Conservation (phyloP, 2,888 invertebrate genomes). For the Drosophila limbata region DNA sequence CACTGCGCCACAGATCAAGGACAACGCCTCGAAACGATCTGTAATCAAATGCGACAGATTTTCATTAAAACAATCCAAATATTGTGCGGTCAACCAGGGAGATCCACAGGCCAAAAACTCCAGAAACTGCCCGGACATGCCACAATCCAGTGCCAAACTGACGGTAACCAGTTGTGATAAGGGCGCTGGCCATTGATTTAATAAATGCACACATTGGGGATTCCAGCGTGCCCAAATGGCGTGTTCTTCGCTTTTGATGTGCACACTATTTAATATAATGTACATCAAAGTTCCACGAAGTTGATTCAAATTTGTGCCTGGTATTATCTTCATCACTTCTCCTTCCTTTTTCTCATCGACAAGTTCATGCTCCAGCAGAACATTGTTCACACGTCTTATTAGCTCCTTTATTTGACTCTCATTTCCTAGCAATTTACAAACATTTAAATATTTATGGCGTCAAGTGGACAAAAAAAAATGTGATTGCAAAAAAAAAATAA, state of each 20-base stretch:
- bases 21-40: slow-evolving; percentile 2
- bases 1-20: slow-evolving; percentile 21
- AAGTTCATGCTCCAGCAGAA: slow-evolving; percentile 52
- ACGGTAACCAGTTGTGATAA: slow-evolving; percentile 50
- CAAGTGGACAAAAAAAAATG: not conserved
- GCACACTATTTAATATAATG: slow-evolving; percentile 44
- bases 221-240: slow-evolving; percentile 15
- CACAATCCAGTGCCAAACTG: slow-evolving; percentile 46
- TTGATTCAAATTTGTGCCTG: slow-evolving; percentile 28
- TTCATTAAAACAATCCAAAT: slow-evolving; percentile 45
- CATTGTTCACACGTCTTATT: slow-evolving; percentile 9
- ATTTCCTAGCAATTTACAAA: slow-evolving; percentile 42
- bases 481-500: not conserved
- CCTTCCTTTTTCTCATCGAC: slow-evolving; percentile 7
- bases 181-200: slow-evolving; percentile 41
- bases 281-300: slow-evolving; percentile 58
- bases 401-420: slow-evolving; percentile 38
- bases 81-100: slow-evolving; percentile 50
- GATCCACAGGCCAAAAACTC: slow-evolving; percentile 61
- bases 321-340: not conserved
- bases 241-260: not conserved
- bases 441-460: too few relatives aligned
- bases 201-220: slow-evolving; percentile 48
- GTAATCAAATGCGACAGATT: slow-evolving; percentile 17
- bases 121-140: slow-evolving; percentile 39